Base-by-base conservation (phyloP, 2,797 vertebrate species). In the Scolopax rusticola region DNA sequence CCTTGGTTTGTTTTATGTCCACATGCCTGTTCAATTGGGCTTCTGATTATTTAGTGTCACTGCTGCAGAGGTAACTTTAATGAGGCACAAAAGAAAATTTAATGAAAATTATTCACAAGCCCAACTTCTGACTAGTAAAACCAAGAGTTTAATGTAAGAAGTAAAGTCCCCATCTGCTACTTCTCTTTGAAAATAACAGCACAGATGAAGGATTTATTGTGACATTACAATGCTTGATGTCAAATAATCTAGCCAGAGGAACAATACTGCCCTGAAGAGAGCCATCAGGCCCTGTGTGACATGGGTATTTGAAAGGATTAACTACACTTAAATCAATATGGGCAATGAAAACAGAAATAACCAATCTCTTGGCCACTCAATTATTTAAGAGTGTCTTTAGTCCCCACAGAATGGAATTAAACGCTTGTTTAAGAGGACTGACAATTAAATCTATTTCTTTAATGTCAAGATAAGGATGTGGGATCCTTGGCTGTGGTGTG, bases 361-460 rank as follows among this genome's bases (percentile, higher is more conserved):
- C 98, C 98, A 98, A 98, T 98, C 98, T 98, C 97, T 97, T 89
- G 94, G 97, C 96, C 96, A 89, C 97, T 98, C 98, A 98, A 98
- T 98, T 98, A 98, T 98, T 98, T 98, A 98, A 97, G 96, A 97
- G 96, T 84, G 88, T 87, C 89, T 84, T 94, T 85, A 95, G 94
- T 98, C 98, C 98, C 98, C 67, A 88, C 86, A 97, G 98, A 97
- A 97, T 59, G 78, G 95, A 96, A 98, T 97, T 98, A 97, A 98
- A 96, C 96, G 83, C 95, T 95, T 95, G 94, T 95, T 97, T 97
- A 97, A 95, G 91, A 95, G 89, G 93, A 59, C 95, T 95, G 96
- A 96, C 97, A 97, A 97, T 97, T 97, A 97, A 97, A 96, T 96
- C 93, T 88, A 53, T 89, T 95, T 85, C 93, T 97, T 97, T 96